Conservation (phyloP, 2,888 invertebrate genomes). For the Pinctada fucata region DNA sequence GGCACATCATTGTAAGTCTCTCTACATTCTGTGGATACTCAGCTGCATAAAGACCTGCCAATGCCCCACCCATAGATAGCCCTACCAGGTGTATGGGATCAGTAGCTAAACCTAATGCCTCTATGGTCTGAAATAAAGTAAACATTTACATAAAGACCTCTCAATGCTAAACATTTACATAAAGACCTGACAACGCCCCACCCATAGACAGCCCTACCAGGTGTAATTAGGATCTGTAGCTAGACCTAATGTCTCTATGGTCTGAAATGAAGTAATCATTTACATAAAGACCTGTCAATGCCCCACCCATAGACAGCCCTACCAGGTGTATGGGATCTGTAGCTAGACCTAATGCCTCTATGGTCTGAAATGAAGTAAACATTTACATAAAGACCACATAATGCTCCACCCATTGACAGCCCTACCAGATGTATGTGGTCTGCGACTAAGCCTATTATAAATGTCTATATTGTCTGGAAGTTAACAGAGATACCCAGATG, state of each 20-base stretch:
- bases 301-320: constrained; percentile 79
- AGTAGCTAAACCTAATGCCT: constrained; percentile 48
- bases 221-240: constrained; percentile 59
- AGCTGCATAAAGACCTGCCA: constrained; percentile 73
- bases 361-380: constrained; percentile 54
- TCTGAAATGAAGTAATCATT: too few species aligned
- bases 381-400: constrained; percentile 69
- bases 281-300: constrained; percentile 71
- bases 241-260: constrained; percentile 45
- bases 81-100: constrained; percentile 66
- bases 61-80: constrained; percentile 78
- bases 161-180: too few species aligned
- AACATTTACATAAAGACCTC: constrained; percentile 63
- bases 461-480: too few species aligned
- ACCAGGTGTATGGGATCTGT: constrained; percentile 62
- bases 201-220: constrained; percentile 77
- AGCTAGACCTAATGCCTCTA: constrained; percentile 54
- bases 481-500: too few species aligned
- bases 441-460: constrained; percentile 47
- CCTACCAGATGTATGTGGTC: constrained; percentile 66
- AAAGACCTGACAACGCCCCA: constrained; percentile 76
- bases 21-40: constrained; percentile 71
- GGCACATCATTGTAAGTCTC: constrained; percentile 70
- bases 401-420: constrained; percentile 78
- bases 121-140: too few species aligned